phyloP scores from a whole-genome alignment of 2,797 vertebrate genomes.

The Macropodus opercularis region DNA sequence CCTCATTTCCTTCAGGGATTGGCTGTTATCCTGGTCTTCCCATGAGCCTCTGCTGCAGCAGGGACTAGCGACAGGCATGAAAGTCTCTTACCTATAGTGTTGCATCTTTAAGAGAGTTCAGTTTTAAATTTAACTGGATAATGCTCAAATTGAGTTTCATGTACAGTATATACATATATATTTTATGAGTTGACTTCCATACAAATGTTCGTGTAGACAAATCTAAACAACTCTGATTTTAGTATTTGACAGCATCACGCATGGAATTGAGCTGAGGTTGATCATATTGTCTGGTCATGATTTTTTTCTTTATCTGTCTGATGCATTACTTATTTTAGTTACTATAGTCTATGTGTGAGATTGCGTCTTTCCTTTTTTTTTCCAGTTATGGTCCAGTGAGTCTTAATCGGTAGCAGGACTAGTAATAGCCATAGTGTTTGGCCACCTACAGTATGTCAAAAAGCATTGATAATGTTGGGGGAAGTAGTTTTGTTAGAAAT shows the following conservation, averaged over 20 bases:
- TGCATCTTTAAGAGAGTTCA: constrained; percentile 28
- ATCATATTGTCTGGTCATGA: not conserved
- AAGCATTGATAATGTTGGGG: not conserved
- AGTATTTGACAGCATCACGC: not conserved
- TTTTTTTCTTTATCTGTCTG: too few relatives aligned
- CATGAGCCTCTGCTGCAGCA: constrained; percentile 58
- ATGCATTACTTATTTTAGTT: too few relatives aligned
- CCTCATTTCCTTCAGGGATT: constrained; percentile 70
- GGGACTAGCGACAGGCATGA: constrained; percentile 24
- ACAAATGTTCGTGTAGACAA: not conserved
- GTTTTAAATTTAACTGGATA: not conserved
- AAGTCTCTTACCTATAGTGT: constrained; percentile 36
- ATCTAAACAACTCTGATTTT: not conserved
- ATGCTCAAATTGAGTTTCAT: not conserved
- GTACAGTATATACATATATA: too few relatives aligned
- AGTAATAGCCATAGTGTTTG: too few relatives aligned
- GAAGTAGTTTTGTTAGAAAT: not conserved
- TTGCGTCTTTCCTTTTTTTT: not conserved
- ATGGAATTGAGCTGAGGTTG: not conserved
- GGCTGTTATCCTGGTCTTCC: constrained; percentile 68
- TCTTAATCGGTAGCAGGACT: not conserved
- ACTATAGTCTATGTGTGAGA: too few relatives aligned
- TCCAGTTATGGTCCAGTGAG: not conserved
- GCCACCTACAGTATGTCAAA: too few relatives aligned
- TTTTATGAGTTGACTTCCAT: not conserved